These are phyloP conservation scores for Eulemur rufifrons DNA, from an alignment of 2,113 vertebrate species.

Conservation along the genomic window DNA sequence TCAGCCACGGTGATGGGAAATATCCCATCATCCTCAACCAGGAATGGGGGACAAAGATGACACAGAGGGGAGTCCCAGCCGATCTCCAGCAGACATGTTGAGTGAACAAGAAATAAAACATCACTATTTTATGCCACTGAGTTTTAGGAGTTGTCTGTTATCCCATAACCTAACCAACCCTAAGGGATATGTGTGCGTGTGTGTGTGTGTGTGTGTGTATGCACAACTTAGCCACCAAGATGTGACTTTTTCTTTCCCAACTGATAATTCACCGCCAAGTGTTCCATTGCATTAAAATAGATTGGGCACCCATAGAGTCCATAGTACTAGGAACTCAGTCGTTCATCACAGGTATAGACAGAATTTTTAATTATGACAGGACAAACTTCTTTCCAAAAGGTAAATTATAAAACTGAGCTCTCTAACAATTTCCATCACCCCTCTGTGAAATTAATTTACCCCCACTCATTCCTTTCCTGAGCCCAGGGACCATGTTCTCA, in stretches of 20 bases:
- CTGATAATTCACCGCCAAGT: background rate
- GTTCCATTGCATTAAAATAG: background rate
- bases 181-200: background rate
- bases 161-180: background rate
- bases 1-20: background rate
- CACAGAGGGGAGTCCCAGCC: fast-evolving
- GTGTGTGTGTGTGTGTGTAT: too few relatives aligned
- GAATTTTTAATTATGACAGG: background rate
- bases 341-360: background rate
- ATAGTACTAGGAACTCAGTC: background rate
- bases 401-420: background rate
- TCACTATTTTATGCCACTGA: background rate
- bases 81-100: background rate
- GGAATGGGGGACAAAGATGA: background rate
- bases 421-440: background rate
- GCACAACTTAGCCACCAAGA: background rate
- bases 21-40: background rate
- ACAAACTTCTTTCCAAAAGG: slow-evolving; percentile 4
- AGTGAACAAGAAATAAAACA: background rate
- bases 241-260: background rate
- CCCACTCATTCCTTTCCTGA: background rate
- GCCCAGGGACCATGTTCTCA: background rate
- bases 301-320: background rate
- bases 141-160: background rate
- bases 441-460: background rate